Evolutionary conservation across 2,888 invertebrate species (phyloP).

Genomic region (Pristionchus entomophagus): DNA sequence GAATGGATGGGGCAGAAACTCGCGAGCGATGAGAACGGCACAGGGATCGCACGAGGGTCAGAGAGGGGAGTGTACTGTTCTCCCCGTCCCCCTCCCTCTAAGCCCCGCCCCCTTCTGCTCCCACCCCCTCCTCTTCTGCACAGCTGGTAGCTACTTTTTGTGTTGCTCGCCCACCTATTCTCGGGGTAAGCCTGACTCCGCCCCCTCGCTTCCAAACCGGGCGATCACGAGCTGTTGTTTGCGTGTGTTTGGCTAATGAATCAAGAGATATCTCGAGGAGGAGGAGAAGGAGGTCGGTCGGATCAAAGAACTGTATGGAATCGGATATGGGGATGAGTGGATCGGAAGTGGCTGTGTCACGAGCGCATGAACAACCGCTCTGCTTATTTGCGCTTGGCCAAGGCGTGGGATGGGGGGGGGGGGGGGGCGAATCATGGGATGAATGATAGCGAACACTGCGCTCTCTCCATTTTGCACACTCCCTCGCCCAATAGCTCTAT

Average conservation of each 20-base stretch:
- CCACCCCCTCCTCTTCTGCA: conserved; percentile 6
- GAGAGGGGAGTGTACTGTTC: neutral
- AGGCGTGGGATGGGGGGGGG: conserved; percentile 4
- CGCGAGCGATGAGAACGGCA: neutral
- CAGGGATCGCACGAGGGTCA: neutral
- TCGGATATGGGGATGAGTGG: neutral
- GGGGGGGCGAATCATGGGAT: too few species aligned
- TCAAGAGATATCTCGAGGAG: neutral
- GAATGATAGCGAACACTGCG: too few species aligned
- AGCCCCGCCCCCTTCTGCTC: neutral
- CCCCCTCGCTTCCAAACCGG: neutral
- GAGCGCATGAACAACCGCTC: neutral
- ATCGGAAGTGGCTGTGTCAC: neutral
- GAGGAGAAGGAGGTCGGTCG: neutral
- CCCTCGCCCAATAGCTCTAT: too few species aligned
- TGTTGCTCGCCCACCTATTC: neutral
- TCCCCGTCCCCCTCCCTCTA: neutral
- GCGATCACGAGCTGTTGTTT: neutral
- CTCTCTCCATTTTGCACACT: too few species aligned
- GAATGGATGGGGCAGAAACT: neutral
- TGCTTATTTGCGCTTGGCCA: neutral
- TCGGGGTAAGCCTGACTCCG: neutral
- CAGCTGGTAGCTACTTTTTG: conserved; percentile 14
- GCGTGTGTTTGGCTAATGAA: neutral
- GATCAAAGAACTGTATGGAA: conserved; percentile 11